Evolutionary conservation across 1,140 invertebrate genomes (phyloP), one percentile per base, ranked within the genome.

Genomic region (Triops longicaudatus): DNA sequence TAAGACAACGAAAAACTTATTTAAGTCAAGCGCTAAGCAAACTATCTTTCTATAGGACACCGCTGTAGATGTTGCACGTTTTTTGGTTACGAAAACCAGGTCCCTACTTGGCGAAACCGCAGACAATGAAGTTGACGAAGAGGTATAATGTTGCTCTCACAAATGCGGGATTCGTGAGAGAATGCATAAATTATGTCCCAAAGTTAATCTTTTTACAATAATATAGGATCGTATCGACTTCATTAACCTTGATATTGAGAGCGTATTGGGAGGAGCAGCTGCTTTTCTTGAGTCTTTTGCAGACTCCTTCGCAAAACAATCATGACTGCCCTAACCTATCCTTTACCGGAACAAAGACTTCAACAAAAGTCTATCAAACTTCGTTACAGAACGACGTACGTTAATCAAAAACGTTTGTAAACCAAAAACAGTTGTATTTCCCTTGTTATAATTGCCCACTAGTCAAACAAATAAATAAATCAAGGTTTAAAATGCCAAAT

Each of bases 401-500:
- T 63, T 63, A 63, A 63, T 14, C 50, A 63, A 63, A 63, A 63
- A n/a, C n/a, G n/a, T n/a, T n/a, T n/a, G n/a, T n/a, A n/a, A n/a
- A n/a, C n/a, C n/a, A n/a, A 7, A 63, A 2, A 37, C 31, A 37
- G 31, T 17, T 63, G 50, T 63, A 63, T 63, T 63, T 63, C 50
- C 50, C 50, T 17, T 22, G 50, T 63, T 63, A 63, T 63, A 4
- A 9, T 63, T n/a, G 14, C 50, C 50, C 50, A 63, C 50, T 63
- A 63, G 50, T 63, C 50, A 63, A 3, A 63, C 50, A 63, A 63
- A 63, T 63, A 63, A 42, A 74, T 37, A 43, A n/a, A 4, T 75
- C 74, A 81, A 31, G 82, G 79, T 74, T 74, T 74, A 80, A 81
- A 81, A 78, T 85, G 88, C 96, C 96, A 98, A 77, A 99, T 84